Evolutionary conservation across 2,113 vertebrate genomes (phyloP).

Genomic region (Rhynchopsitta pachyrhyncha): DNA sequence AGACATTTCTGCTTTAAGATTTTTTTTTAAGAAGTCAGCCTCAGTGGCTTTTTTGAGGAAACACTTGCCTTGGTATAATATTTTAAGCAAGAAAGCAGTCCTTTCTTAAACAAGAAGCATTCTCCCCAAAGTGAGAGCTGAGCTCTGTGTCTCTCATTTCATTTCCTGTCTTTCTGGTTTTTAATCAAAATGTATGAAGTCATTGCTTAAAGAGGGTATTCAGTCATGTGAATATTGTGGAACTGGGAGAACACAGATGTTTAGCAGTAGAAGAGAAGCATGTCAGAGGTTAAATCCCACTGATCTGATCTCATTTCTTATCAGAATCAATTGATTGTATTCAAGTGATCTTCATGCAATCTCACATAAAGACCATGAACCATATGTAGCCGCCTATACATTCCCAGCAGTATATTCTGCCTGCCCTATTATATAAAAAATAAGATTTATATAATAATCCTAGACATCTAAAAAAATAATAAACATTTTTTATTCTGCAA

Average conservation of each 20-base stretch:
- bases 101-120: conserved; percentile 4
- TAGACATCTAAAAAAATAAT: neutral
- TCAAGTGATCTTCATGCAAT: neutral
- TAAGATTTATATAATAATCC: neutral
- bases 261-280: neutral
- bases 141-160: neutral
- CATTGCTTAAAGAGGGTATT: neutral
- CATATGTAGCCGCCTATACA: neutral
- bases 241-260: neutral
- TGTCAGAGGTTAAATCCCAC: neutral
- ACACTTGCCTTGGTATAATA: neutral
- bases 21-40: neutral
- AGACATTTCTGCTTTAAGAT: neutral
- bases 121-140: neutral
- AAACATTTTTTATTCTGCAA: neutral
- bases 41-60: neutral
- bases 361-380: neutral
- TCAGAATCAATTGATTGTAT: neutral
- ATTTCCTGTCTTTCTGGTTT: conserved; percentile 18
- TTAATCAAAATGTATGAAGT: conserved; percentile 21
- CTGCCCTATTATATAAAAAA: neutral
- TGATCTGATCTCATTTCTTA: neutral
- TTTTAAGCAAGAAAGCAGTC: neutral
- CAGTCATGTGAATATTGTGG: neutral
- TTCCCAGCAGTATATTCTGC: neutral